A percentile compares a stretch with the other conserved stretches of the same genome.
phyloP scores from a whole-genome alignment of 2,113 vertebrate genomes.

The Crotalus helleri region DNA sequence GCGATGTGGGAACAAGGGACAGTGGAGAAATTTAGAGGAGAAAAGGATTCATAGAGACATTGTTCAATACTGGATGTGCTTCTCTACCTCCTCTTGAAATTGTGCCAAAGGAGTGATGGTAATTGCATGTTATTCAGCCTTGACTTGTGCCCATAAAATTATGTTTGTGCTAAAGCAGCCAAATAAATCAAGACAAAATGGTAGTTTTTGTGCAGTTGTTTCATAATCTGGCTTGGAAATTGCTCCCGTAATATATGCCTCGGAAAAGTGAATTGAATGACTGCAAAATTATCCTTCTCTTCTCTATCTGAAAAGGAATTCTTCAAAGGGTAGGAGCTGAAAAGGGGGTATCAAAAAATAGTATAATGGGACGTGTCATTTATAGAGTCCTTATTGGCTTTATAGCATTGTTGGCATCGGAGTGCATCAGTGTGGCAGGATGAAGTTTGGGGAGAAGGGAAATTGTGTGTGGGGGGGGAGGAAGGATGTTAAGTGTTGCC shows the following conservation, averaged over 20 bases:
- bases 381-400: conserved; percentile 42
- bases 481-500: conserved; percentile 44
- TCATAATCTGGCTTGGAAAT: conserved; percentile 46
- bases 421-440: conserved; percentile 31
- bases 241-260: conserved; percentile 14
- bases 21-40: neutral
- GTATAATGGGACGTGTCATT: conserved; percentile 48
- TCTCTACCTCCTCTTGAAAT: neutral
- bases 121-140: conserved; percentile 46
- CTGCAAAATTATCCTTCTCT: conserved; percentile 13
- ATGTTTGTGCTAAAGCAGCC: conserved; percentile 39
- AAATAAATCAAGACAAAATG: conserved; percentile 33
- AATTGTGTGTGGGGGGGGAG: conserved; percentile 4
- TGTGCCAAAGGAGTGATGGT: conserved; percentile 50
- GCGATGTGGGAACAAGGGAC: neutral
- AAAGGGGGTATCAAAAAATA: conserved; percentile 41
- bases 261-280: conserved; percentile 35
- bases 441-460: conserved; percentile 39
- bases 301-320: conserved; percentile 20
- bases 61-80: neutral
- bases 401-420: conserved; percentile 18
- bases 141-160: conserved; percentile 51
- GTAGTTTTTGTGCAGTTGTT: conserved; percentile 27
- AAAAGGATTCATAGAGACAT: neutral
- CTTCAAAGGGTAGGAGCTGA: neutral